A percentile compares a stretch with the other conserved stretches of the same genome.
These are phyloP conservation scores for Lampris incognitus DNA, from an alignment of 2,113 vertebrate genomes.

Conservation along the genomic window DNA sequence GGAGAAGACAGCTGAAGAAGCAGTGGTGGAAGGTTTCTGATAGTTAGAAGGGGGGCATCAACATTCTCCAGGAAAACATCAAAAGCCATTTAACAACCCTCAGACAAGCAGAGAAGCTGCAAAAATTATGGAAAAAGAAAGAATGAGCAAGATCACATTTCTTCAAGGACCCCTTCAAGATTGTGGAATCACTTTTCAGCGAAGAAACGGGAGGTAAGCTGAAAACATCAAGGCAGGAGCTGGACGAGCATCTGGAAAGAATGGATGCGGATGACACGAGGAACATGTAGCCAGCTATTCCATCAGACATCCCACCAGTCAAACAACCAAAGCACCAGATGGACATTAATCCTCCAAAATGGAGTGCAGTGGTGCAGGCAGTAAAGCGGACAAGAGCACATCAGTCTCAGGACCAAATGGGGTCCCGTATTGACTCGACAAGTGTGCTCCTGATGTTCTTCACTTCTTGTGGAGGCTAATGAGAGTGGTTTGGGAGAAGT, in stretches of 20 bases:
- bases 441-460: neutral
- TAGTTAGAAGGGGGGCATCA: neutral
- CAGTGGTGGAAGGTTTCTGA: neutral
- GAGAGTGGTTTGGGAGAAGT: neutral
- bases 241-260: neutral
- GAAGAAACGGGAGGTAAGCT: neutral
- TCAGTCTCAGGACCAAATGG: too few species aligned
- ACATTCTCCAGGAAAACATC: neutral
- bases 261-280: neutral
- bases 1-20: neutral
- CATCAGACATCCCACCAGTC: too few species aligned
- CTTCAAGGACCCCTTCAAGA: neutral
- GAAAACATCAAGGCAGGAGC: neutral
- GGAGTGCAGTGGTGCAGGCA: too few species aligned
- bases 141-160: neutral
- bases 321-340: too few species aligned
- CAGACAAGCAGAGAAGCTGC: neutral
- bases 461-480: neutral
- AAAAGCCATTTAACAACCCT: neutral
- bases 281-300: neutral
- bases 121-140: neutral
- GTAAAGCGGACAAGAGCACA: too few species aligned
- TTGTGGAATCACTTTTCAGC: too few species aligned
- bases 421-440: too few species aligned
- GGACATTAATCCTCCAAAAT: neutral